A percentile compares a stretch with the other conserved stretches of the same genome.
These are phyloP conservation scores for Zophobas atratus DNA, from an alignment of 1,140 invertebrate genomes.

Conservation along the genomic window DNA sequence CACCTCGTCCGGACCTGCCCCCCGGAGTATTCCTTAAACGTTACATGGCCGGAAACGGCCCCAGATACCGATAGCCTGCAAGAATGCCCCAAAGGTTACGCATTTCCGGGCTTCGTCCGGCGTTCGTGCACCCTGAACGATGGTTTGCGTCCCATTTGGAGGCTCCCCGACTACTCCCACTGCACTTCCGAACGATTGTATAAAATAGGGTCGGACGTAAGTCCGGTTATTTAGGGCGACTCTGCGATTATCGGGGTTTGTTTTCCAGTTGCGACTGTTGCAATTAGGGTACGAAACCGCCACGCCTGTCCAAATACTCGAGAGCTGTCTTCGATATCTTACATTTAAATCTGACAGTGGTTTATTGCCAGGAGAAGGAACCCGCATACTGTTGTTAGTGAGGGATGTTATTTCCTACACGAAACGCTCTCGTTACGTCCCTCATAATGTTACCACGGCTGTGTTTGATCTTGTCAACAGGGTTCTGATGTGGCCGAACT, in stretches of 20 bases:
- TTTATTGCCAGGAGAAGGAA: constrained; percentile 74
- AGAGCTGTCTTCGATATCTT: constrained; percentile 67
- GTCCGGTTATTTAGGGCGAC: constrained; percentile 42
- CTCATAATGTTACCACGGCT: constrained; percentile 66
- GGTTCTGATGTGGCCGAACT: constrained; percentile 68
- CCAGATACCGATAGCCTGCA: constrained; percentile 74
- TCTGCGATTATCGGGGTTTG: constrained; percentile 32
- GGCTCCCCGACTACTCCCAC: constrained; percentile 80
- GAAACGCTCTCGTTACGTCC: constrained; percentile 44
- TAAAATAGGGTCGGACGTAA: constrained; percentile 77
- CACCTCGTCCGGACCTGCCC: constrained; percentile 73
- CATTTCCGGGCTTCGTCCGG: constrained; percentile 68
- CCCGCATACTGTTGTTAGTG: constrained; percentile 70
- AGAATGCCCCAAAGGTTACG: constrained; percentile 73
- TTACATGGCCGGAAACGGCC: constrained; percentile 76
- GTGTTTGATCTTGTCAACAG: constrained; percentile 70
- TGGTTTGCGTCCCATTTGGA: constrained; percentile 78
- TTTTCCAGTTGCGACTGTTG: constrained; percentile 71
- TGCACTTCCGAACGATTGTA: constrained; percentile 78
- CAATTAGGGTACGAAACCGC: constrained; percentile 73
- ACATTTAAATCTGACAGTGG: constrained; percentile 59
- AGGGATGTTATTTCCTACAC: constrained; percentile 71
- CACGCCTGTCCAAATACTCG: constrained; percentile 67
- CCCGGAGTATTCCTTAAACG: constrained; percentile 68
- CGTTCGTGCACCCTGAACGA: constrained; percentile 75